These are phyloP conservation scores for Arrhopalites spinosus DNA, from an alignment of 2,888 invertebrate species.

Conservation along the genomic window DNA sequence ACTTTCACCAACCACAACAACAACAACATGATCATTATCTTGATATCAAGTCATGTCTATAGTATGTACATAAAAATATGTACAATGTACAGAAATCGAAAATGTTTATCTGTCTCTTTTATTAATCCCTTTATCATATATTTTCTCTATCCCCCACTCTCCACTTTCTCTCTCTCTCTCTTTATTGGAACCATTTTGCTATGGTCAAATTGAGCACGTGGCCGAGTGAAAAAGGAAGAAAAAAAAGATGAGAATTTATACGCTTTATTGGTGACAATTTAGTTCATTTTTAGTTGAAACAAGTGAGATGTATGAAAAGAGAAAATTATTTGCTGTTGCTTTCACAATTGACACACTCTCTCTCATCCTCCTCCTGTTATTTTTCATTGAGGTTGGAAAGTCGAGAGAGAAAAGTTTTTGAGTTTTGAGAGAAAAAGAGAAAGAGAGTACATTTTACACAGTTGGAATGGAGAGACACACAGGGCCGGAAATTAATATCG, in stretches of 20 bases:
- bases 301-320: background rate
- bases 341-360: background rate
- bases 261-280: too few species aligned
- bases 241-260: too few species aligned
- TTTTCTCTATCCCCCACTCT: too few species aligned
- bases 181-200: too few species aligned
- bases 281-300: too few species aligned
- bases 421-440: background rate
- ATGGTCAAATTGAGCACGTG: too few species aligned
- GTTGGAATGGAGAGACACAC: background rate
- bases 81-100: background rate
- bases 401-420: background rate
- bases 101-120: background rate
- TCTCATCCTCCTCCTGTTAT: background rate
- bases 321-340: background rate
- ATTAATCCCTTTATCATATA: too few species aligned
- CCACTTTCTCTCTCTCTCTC: background rate
- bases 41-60: too few species aligned
- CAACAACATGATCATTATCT: too few species aligned
- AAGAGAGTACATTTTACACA: background rate
- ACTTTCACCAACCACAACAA: too few species aligned
- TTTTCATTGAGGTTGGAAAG: background rate
- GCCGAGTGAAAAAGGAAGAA: too few species aligned
- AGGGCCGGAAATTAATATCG: constrained; percentile 41
- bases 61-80: too few species aligned